Conservation (phyloP, 2,888 invertebrate genomes). For the Colostygia pectinataria region DNA sequence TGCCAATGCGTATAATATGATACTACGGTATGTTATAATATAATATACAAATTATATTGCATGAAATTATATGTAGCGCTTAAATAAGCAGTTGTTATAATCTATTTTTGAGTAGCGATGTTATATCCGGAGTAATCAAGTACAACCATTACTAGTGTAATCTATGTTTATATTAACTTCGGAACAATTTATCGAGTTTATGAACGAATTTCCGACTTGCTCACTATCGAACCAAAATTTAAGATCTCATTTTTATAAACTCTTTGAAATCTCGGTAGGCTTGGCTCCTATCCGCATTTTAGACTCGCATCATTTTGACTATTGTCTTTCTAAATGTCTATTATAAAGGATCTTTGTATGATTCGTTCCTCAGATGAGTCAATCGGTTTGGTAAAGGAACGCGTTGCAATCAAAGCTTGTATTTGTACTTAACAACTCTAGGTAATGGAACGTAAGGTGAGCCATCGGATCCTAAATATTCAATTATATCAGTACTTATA, state of each 20-base stretch:
- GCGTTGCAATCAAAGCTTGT: constrained; percentile 5
- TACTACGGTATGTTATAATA: constrained; percentile 53
- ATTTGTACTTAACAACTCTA: constrained; percentile 24
- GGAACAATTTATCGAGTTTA: constrained; percentile 62
- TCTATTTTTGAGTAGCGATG: constrained; percentile 49
- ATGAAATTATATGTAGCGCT: constrained; percentile 61
- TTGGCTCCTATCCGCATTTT: constrained; percentile 31
- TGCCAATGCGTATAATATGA: constrained; percentile 63
- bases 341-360: constrained; percentile 13
- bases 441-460: constrained; percentile 40
- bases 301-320: constrained; percentile 29
- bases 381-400: neutral
- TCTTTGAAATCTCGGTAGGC: constrained; percentile 37
- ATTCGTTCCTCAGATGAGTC: constrained; percentile 37
- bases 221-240: constrained; percentile 78
- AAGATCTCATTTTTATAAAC: constrained; percentile 72
- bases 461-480: constrained; percentile 14
- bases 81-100: constrained; percentile 51
- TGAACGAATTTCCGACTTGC: constrained; percentile 72
- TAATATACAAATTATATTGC: constrained; percentile 60
- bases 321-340: constrained; percentile 32
- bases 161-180: constrained; percentile 48
- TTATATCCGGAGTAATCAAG: constrained; percentile 60
- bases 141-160: constrained; percentile 67
- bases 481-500: constrained; percentile 58